phyloP scores from a whole-genome alignment of 2,113 vertebrate species.

The Carollia perspicillata region DNA sequence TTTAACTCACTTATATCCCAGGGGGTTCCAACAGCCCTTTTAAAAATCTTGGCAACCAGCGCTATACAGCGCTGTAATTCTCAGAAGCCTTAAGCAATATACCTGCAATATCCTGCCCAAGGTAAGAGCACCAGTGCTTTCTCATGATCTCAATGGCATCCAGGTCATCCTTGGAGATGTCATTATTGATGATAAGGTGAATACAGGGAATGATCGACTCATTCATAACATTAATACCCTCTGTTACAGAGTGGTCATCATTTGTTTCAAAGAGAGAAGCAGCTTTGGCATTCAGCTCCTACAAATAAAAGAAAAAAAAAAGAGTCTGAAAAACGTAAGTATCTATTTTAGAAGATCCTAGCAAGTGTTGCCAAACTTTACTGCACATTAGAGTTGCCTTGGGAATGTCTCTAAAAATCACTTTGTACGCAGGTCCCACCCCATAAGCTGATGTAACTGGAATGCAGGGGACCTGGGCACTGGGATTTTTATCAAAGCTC shows the following conservation, averaged over 20 bases:
- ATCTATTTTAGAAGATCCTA: not conserved
- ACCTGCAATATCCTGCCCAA: constrained; percentile 95
- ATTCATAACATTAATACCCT: constrained; percentile 90
- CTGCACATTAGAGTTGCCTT: not conserved
- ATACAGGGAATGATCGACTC: constrained; percentile 95
- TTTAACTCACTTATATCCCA: not conserved
- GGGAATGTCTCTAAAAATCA: not conserved
- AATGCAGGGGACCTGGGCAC: not conserved
- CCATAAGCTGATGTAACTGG: not conserved
- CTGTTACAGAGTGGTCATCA: constrained; percentile 86
- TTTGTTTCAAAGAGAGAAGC: constrained; percentile 88
- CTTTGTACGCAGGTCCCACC: not conserved
- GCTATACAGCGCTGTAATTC: not conserved
- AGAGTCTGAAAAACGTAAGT: not conserved
- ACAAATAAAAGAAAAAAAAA: not conserved
- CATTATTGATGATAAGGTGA: constrained; percentile 90
- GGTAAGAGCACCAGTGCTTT: constrained; percentile 94
- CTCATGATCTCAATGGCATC: constrained; percentile 92
- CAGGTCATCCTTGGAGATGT: constrained; percentile 88
- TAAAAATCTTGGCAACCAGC: not conserved
- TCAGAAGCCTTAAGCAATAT: constrained; percentile 9
- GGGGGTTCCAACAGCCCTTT: not conserved
- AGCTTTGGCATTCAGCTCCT: constrained; percentile 93
- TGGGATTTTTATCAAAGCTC: not conserved
- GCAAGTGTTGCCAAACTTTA: not conserved